Conservation (phyloP, 1,140 invertebrate genomes). For the Bombus superbus region DNA sequence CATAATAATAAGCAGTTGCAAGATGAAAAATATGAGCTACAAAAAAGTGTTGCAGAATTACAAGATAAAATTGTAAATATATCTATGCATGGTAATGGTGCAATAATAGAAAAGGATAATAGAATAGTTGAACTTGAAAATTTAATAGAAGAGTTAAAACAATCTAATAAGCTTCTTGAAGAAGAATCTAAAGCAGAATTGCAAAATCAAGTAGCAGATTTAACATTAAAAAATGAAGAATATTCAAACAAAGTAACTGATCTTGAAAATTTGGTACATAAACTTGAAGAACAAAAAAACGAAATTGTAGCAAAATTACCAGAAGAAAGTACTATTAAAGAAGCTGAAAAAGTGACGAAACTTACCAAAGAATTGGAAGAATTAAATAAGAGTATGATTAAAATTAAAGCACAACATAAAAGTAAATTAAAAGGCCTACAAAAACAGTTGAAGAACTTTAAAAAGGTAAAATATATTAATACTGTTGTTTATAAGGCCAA, state of each 20-base stretch:
- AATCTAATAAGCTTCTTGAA: constrained; percentile 71
- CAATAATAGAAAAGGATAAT: constrained; percentile 76
- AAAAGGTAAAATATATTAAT: constrained; percentile 82
- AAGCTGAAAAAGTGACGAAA: constrained; percentile 83
- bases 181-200: constrained; percentile 74
- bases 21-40: constrained; percentile 77
- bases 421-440: constrained; percentile 92
- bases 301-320: constrained; percentile 65
- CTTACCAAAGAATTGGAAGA: constrained; percentile 89
- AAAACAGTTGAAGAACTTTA: constrained; percentile 91
- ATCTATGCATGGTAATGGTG: constrained; percentile 57
- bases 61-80: constrained; percentile 73
- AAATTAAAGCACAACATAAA: constrained; percentile 91
- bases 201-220: constrained; percentile 68
- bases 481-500: background rate
- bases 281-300: constrained; percentile 73
- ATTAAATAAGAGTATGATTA: constrained; percentile 91
- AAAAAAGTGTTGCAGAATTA: constrained; percentile 74
- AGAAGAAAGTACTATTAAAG: constrained; percentile 67
- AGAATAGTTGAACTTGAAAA: constrained; percentile 78
- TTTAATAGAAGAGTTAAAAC: constrained; percentile 76
- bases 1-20: constrained; percentile 70
- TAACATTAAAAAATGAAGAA: constrained; percentile 73
- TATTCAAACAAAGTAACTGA: constrained; percentile 70
- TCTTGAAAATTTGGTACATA: constrained; percentile 70